Evolutionary conservation across 2,888 invertebrate species (phyloP).

Genomic region (Sinhomidia bicolor): DNA sequence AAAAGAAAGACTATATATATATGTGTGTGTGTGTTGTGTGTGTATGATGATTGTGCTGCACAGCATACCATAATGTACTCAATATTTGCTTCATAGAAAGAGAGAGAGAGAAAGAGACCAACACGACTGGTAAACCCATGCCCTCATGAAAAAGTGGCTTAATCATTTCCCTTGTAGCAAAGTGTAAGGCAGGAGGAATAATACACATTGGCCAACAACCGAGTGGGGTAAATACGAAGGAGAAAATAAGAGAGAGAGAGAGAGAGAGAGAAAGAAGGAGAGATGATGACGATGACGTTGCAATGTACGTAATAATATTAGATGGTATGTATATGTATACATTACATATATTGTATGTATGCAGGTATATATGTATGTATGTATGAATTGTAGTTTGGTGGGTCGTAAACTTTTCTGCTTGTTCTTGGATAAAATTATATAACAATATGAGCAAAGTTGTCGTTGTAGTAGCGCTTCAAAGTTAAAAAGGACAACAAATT

Average conservation of each 20-base stretch:
- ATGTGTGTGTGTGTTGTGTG: background rate
- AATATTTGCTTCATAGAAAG: background rate
- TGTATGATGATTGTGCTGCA: too few species aligned
- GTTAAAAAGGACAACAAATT: too few species aligned
- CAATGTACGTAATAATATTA: too few species aligned
- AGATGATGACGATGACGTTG: constrained; percentile 1
- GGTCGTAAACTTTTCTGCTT: too few species aligned
- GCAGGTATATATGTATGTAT: too few species aligned
- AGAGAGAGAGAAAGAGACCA: background rate
- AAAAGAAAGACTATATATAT: background rate
- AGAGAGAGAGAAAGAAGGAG: background rate
- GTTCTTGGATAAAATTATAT: too few species aligned
- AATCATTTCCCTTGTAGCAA: constrained; percentile 32
- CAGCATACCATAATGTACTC: constrained; percentile 42
- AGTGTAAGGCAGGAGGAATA: constrained; percentile 25
- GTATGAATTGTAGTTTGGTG: too few species aligned
- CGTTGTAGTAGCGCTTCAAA: too few species aligned
- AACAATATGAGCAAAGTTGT: too few species aligned
- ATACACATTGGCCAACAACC: constrained; percentile 9
- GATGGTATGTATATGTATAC: too few species aligned
- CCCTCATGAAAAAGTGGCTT: constrained; percentile 42
- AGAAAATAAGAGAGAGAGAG: too few species aligned
- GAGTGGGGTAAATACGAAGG: constrained; percentile 37
- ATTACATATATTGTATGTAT: too few species aligned
- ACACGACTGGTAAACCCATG: background rate